Evolutionary conservation across 2,797 vertebrate genomes (phyloP), one percentile per base, ranked within the genome.

Genomic region (Bucorvus abyssinicus): DNA sequence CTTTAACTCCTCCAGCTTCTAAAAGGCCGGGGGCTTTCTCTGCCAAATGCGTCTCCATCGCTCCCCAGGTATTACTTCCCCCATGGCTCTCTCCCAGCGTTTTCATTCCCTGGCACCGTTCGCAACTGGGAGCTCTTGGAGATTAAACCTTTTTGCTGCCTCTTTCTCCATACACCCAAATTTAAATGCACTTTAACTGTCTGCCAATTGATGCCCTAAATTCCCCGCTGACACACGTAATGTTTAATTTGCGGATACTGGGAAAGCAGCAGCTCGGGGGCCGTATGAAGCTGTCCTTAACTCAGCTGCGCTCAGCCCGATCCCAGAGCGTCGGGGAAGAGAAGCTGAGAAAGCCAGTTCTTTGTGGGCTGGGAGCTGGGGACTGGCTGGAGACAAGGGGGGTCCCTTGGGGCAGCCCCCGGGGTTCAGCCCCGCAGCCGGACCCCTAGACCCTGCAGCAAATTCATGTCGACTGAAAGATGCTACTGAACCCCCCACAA

Each of bases 1-100:
- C 55, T 82, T 64, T 84, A 60, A 44, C 52, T 91, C 60, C 64
- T 52, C 47, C 38, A 30, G 79, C 40, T 68, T 70, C 94, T 79
- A 65, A 90, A 56, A 74, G 68, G 75, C 84, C 11, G 18, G 14
- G 40, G 36, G 26, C 30, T 56, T 29, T 50, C 34, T 14, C 17
- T 91, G 95, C 95, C 95, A 97, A 93, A 87, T 79, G 79, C 75
- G n/a, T 52, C 81, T 55, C 61, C 87, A 69, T n/a, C 29, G 20
- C 55, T 95, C 96, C 94, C 93, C 87, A 12, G 92, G 63, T 61
- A 38, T 21, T 65, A 26, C 92, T 78, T 56, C 83, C 80, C 76
- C 19, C 63, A 45, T 87, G 85, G 91, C 91, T 96, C 90, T 12
- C 14, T 70, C 90, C 89, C 87, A 89, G 78, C 61, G 2, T 32